These are phyloP conservation scores for Plagodis pulveraria DNA, from an alignment of 2,888 invertebrate species.

Conservation along the genomic window DNA sequence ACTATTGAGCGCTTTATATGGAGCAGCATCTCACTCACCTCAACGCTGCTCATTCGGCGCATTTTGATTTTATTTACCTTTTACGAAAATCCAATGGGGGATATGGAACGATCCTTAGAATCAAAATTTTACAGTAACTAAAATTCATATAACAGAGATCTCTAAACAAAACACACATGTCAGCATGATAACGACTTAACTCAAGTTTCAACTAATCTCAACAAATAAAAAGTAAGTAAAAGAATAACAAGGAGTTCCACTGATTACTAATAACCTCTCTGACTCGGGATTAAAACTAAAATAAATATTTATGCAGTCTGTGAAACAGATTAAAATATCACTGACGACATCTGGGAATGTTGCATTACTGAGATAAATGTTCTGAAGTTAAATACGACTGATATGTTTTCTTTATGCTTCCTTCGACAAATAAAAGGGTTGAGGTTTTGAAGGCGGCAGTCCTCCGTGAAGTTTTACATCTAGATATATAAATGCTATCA, in stretches of 20 bases:
- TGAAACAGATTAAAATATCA: conserved; percentile 61
- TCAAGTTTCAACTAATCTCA: conserved; percentile 8
- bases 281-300: conserved; percentile 58
- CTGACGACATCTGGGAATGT: conserved; percentile 34
- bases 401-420: conserved; percentile 3
- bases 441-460: background rate
- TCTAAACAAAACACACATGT: background rate
- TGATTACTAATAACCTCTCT: conserved; percentile 31
- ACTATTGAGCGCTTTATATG: too few relatives aligned
- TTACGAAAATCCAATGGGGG: too few relatives aligned
- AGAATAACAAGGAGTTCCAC: conserved; percentile 34
- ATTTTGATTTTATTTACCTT: too few relatives aligned
- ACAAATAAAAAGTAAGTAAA: conserved; percentile 20
- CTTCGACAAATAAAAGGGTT: background rate
- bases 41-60: too few relatives aligned
- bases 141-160: background rate
- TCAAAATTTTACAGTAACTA: background rate
- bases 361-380: conserved; percentile 22
- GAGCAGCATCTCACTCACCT: too few relatives aligned
- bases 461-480: too few relatives aligned
- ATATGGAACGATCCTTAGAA: too few relatives aligned
- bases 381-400: conserved; percentile 8
- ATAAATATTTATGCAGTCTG: conserved; percentile 67
- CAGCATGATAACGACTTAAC: conserved; percentile 3
- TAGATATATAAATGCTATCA: too few relatives aligned